Base-by-base conservation (phyloP, 2,113 vertebrate species). In the Pogonocichla stellata region DNA sequence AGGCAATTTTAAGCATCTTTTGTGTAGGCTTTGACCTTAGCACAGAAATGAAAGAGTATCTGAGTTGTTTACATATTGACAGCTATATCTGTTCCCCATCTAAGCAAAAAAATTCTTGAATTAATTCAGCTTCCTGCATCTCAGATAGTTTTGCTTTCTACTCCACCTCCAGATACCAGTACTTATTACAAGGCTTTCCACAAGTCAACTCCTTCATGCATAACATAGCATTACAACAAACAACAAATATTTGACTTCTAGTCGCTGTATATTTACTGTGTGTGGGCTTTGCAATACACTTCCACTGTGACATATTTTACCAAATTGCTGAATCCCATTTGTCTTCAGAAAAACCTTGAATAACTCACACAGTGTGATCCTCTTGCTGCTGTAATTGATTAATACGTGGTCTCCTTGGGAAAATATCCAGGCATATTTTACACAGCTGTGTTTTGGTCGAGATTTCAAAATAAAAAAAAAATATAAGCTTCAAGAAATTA, bases 221-320 rank as follows among this genome's bases (percentile, higher is more conserved):
- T 97, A 86, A 65, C 42, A 62, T 25, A 60, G 2, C n/a, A 83
- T 40, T 89, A 56, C 34, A 64, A 80, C 79, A 80, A 92, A 92
- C 15, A 91, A 89, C 57, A 92, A 77, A 43, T 70, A 66, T 92
- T 90, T 95, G 38, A 48, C 88, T 95, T 91, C 20, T 62, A 91
- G 18, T 80, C 48, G 74, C 36, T 80, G 54, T 33, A 51, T 80
- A 67, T 72, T 72, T 84, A 61, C n/a, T 3, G 6, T 19, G 14
- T 10, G 25, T 23, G 48, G n/a, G 50, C 48, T 94, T 77, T n/a
- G 38, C 43, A 58, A 47, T 74, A 6, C 47, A 57, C 28, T 96
- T 90, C 6, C 60, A 86, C 53, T 77, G 14, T 91, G 26, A 43
- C 33, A 71, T 28, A 25, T 12, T 95, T 93, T 83, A 42, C 33